These are phyloP conservation scores for Ditula angustiorana DNA, from an alignment of 2,888 invertebrate species.

Conservation along the genomic window DNA sequence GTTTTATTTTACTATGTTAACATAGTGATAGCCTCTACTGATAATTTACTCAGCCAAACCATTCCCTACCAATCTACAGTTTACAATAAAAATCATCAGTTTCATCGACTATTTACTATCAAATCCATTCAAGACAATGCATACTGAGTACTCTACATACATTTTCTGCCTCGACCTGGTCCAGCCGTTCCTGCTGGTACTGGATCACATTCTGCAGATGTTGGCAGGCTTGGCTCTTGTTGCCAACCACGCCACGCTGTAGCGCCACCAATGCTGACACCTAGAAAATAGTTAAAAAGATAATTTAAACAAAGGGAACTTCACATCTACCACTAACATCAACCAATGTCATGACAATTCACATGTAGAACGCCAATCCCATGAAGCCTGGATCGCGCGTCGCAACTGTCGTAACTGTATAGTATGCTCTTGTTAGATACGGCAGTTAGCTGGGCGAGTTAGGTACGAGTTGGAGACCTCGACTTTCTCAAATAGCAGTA, in stretches of 20 bases:
- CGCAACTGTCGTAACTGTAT: no score
- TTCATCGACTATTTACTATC: constrained; percentile 7
- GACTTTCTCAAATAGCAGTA: no score
- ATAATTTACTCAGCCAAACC: constrained; percentile 48
- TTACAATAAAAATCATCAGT: constrained; percentile 3
- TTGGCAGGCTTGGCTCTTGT: constrained; percentile 68
- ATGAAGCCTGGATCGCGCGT: no score
- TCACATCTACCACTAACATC: no score
- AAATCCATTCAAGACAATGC: constrained; percentile 23
- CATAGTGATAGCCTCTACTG: no score
- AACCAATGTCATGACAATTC: no score
- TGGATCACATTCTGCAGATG: constrained; percentile 76
- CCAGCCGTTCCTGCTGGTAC: constrained; percentile 71
- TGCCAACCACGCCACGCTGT: constrained; percentile 72
- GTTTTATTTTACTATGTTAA: no score
- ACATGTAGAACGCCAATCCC: no score
- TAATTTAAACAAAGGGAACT: no score
- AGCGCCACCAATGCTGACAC: constrained; percentile 69
- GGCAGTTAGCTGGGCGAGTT: no score
- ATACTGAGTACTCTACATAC: constrained; percentile 54
- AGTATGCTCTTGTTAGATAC: no score
- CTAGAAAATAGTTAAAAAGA: constrained; percentile 51
- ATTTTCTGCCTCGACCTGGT: constrained; percentile 74
- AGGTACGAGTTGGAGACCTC: no score
- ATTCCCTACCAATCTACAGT: not conserved